Percentiles rank a stretch among this genome's conserved stretches.
Conservation (phyloP, 2,113 vertebrate species). For the Petroica traversi region DNA sequence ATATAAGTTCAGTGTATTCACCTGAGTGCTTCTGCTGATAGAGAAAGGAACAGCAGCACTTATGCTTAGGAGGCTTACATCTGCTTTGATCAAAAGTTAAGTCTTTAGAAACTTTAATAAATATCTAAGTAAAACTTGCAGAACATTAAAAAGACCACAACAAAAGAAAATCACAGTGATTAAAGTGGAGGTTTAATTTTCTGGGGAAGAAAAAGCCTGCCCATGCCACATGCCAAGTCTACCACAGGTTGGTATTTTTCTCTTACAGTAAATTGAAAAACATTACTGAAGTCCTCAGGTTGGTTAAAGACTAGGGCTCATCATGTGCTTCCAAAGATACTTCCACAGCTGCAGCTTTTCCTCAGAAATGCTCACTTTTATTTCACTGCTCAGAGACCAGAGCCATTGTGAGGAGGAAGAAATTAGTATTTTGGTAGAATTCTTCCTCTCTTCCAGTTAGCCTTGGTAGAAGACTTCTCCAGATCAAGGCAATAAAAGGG, state of each 20-base stretch:
- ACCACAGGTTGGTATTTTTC: neutral
- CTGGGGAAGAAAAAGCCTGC: neutral
- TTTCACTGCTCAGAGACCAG: neutral
- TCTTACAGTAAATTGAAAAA: neutral
- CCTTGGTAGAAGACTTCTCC: neutral
- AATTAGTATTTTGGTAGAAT: neutral
- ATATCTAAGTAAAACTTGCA: neutral
- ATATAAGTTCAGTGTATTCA: neutral
- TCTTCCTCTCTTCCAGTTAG: neutral
- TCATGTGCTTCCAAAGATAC: neutral
- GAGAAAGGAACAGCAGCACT: neutral
- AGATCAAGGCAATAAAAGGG: neutral
- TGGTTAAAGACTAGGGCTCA: neutral
- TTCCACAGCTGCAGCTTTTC: neutral
- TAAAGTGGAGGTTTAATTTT: neutral
- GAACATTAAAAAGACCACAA: conserved; percentile 24
- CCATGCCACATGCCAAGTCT: neutral
- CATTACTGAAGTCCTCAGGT: neutral
- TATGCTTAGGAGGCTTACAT: neutral
- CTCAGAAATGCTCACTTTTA: neutral
- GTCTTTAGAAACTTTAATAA: neutral
- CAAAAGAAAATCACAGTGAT: neutral
- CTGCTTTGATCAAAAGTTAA: neutral
- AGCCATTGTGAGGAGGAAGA: neutral
- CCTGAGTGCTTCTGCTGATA: neutral